A percentile compares a stretch with the other conserved stretches of the same genome.
These are phyloP conservation scores for Xylocopa sonorina DNA, from an alignment of 1,140 invertebrate species.

Conservation along the genomic window DNA sequence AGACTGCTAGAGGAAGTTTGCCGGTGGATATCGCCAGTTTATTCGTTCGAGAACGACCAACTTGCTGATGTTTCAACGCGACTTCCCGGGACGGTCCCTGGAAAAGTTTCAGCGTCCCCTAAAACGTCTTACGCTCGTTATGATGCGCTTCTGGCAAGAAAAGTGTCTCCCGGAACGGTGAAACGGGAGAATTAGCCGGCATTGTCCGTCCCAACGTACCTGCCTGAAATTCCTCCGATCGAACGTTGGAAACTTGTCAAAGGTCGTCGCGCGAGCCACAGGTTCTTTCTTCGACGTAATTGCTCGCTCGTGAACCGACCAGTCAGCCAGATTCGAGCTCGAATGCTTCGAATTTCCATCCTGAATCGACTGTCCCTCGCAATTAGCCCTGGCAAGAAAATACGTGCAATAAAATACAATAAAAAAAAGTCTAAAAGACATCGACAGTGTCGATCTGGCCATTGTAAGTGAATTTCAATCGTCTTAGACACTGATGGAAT, in stretches of 20 bases:
- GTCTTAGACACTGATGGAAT: too few relatives aligned
- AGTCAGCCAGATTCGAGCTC: not conserved
- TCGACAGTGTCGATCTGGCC: not conserved
- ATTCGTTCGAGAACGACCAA: not conserved
- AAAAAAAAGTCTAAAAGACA: not conserved
- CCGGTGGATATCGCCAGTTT: not conserved
- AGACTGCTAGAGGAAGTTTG: not conserved
- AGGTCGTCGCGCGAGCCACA: not conserved
- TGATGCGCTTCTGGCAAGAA: not conserved
- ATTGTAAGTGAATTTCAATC: too few relatives aligned
- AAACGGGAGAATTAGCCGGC: not conserved
- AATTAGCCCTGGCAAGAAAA: not conserved
- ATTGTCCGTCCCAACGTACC: slow-evolving; percentile 21
- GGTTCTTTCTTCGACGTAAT: not conserved
- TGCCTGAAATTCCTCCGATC: not conserved
- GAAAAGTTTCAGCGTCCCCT: not conserved
- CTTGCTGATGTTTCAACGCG: not conserved
- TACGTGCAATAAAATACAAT: not conserved
- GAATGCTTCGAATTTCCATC: not conserved
- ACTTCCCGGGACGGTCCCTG: not conserved
- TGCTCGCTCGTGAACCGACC: not conserved
- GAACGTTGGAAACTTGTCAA: slow-evolving; percentile 3
- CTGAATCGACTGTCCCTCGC: not conserved
- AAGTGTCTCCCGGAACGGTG: not conserved
- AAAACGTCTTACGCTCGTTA: not conserved